Evolutionary conservation across 2,888 invertebrate genomes (phyloP).

Genomic region (Coleophora flavipennella): DNA sequence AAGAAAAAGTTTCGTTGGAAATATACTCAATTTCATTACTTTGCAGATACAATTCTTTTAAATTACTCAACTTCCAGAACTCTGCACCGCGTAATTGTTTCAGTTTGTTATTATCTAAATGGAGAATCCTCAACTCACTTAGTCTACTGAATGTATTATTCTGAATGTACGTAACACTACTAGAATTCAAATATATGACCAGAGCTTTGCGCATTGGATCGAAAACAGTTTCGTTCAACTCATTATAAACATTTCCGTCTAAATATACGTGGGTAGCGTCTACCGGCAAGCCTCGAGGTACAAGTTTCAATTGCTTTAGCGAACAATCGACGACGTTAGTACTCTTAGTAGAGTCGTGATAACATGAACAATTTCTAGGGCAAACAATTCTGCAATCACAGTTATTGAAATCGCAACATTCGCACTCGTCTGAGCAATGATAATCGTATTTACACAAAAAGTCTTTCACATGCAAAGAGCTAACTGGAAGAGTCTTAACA

Average conservation of each 20-base stretch:
- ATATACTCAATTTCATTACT: slow-evolving; percentile 87
- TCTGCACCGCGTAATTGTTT: slow-evolving; percentile 84
- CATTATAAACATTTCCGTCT: slow-evolving; percentile 89
- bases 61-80: slow-evolving; percentile 84
- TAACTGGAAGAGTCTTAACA: slow-evolving; percentile 82
- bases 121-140: slow-evolving; percentile 81
- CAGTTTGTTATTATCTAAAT: slow-evolving; percentile 89
- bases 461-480: slow-evolving; percentile 82
- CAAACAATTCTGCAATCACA: slow-evolving; percentile 97
- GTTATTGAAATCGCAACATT: slow-evolving; percentile 95
- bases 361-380: slow-evolving; percentile 93
- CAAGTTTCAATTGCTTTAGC: slow-evolving; percentile 78
- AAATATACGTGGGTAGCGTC: slow-evolving; percentile 94
- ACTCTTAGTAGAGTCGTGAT: slow-evolving; percentile 93
- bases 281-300: slow-evolving; percentile 89
- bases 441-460: slow-evolving; percentile 92
- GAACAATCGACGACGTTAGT: slow-evolving; percentile 94
- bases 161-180: slow-evolving; percentile 84
- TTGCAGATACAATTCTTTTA: slow-evolving; percentile 89
- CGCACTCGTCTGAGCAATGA: slow-evolving; percentile 92
- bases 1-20: slow-evolving; percentile 84
- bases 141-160: slow-evolving; percentile 90
- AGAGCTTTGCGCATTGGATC: slow-evolving; percentile 62
- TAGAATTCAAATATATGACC: slow-evolving; percentile 87
- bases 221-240: slow-evolving; percentile 73